Base-by-base conservation (phyloP, 2,888 invertebrate species). In the Trissoscelio sp. region DNA sequence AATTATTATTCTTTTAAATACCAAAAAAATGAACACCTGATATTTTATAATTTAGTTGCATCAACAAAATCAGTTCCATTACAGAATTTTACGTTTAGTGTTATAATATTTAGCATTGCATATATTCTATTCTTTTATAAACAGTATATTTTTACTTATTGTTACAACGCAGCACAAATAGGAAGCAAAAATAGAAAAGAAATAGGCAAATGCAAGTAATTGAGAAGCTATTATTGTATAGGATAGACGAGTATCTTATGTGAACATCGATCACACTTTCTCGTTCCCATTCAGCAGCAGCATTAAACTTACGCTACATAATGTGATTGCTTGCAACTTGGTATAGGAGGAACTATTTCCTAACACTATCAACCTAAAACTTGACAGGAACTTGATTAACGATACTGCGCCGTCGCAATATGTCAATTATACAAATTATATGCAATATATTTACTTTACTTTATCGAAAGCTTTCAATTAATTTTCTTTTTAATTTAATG, bases 291-390 rank as follows among this genome's bases (percentile, higher is more conserved):
- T 69, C 57, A 69, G n/a, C 44, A 16, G 12, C 18, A 28, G 18
- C 39, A 55, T 69, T 69, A 69, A 69, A 44, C 69, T 69, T 69
- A 57, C 31, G 69, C 44, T 57, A 69, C 20, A 69, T 69, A 69
- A 69, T 69, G 69, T 34, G 46, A 69, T 69, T 69, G 57, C 44
- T 55, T 28, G 34, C 57, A 69, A 46, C 31, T 44, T 46, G 44
- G 44, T 42, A 20, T 46, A 34, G 37, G 34, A 70, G 48, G 58
- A 70, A 70, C 70, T 70, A 70, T 70, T 70, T 58, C 58, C 70
- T 70, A 58, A 57, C 70, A 48, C 22, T 70, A 70, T 70, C 58
- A 70, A 70, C 57, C 70, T 46, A 58, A 70, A 70, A 70, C 58
- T 70, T 70, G 58, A 58, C 58, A 70, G 58, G 6, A 70, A 58